Base-by-base conservation (phyloP, 2,888 invertebrate species). In the Pyrochroa serraticornis region DNA sequence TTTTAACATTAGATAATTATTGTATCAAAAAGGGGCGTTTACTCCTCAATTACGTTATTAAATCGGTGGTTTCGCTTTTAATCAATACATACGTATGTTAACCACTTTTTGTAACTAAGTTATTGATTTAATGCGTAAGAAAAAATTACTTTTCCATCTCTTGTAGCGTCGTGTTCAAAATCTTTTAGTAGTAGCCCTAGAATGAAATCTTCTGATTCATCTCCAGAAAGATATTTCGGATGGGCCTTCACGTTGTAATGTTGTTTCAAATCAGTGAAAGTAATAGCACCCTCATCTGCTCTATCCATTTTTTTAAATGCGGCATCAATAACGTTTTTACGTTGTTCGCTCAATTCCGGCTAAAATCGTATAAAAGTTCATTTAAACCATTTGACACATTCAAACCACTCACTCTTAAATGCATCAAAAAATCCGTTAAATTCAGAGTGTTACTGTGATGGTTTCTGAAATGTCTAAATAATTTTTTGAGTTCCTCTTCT, bases 271-370 rank as follows among this genome's bases (percentile, higher is more conserved):
- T 95, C 94, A 0, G 87, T 90, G 0, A 90, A 75, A 0, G 91
- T 90, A 60, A 95, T 87, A 49, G 85, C 79, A 0, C 93, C 94
- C 73, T 96, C 95, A 0, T 89, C 89, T 9, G 90, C 88, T 77
- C 86, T 89, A 78, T 96, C 96, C 79, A 96, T 79, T 78, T 96
- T 96, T 67, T 82, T 83, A 77, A 93, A 95, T 0, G 92, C 93
- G 70, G 89, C 88, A 59, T 88, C 86, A 8, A 95, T 87, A 7
- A 93, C 84, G 48, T 85, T 85, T 54, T 84, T 83, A 7, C 95
- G 84, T 1, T 83, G 82, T 1, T 89, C 87, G 0, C 87, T 84
- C 90, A 95, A 89, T 0, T 91, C 90, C 0, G 95, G 95, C 95
- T 95, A 76, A 14, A 79, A 72, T 14, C n/a, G n/a, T n/a, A n/a